Conservation (phyloP, 2,797 vertebrate genomes). For the Vipera latastei region DNA sequence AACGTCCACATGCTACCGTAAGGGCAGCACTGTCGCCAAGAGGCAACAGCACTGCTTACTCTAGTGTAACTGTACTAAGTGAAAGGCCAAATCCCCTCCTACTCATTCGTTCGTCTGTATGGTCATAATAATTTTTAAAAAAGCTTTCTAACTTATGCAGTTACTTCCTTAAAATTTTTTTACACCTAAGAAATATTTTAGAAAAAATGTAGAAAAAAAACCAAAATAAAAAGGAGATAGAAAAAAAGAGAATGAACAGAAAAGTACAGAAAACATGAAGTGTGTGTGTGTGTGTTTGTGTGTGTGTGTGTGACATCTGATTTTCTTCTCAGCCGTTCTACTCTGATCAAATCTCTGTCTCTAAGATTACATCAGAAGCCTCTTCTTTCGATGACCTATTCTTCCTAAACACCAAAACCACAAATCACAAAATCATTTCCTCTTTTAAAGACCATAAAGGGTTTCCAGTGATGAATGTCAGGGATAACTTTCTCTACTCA, state of each 20-base stretch:
- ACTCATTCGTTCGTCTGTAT: neutral
- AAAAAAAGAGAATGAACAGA: neutral
- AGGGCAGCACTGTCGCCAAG: neutral
- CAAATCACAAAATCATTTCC: neutral
- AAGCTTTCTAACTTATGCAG: neutral
- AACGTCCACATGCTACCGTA: too few species aligned
- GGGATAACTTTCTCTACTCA: neutral
- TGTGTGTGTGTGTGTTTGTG: too few species aligned
- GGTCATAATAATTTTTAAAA: neutral
- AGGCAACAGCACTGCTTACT: neutral
- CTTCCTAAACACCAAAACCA: neutral
- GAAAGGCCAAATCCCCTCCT: neutral
- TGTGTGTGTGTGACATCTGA: neutral
- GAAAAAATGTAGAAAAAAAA: neutral
- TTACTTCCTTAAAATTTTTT: neutral
- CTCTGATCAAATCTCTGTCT: neutral
- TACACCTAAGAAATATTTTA: neutral
- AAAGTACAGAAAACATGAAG: neutral
- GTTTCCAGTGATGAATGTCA: neutral
- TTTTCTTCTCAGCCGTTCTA: neutral
- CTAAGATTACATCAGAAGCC: neutral
- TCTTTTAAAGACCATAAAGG: neutral
- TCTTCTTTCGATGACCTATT: neutral
- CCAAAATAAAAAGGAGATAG: neutral
- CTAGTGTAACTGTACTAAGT: too few species aligned